Evolutionary conservation across 2,113 vertebrate species (phyloP).

Genomic region (Atherinomorus stipes): DNA sequence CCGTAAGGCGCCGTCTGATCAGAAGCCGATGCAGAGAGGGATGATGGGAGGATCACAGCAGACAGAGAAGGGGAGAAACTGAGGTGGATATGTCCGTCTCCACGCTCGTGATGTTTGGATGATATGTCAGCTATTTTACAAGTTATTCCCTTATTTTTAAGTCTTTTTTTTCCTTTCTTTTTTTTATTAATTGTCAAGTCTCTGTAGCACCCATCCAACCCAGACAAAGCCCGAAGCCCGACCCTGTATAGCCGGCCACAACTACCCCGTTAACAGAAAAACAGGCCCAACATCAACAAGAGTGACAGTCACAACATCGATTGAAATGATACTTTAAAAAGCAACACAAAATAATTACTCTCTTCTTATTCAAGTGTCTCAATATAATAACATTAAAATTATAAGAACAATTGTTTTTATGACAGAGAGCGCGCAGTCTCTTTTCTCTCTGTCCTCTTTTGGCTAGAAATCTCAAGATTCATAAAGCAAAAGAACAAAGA

Average conservation of each 20-base stretch:
- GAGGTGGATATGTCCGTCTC: conserved; percentile 54
- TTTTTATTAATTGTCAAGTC: conserved; percentile 52
- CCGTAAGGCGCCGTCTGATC: conserved; percentile 47
- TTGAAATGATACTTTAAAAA: conserved; percentile 79
- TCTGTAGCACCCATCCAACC: conserved; percentile 75
- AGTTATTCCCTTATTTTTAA: conserved; percentile 59
- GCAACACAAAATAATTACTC: conserved; percentile 78
- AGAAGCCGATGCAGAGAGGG: conserved; percentile 38
- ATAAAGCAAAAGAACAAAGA: conserved; percentile 49
- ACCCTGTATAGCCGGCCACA: conserved; percentile 64
- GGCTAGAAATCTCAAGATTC: conserved; percentile 77
- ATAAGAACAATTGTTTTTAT: conserved; percentile 74
- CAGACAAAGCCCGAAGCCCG: conserved; percentile 59
- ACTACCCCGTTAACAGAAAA: conserved; percentile 57
- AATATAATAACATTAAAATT: conserved; percentile 78
- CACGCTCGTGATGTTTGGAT: conserved; percentile 61
- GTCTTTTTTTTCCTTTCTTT: conserved; percentile 10
- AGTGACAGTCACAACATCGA: conserved; percentile 75
- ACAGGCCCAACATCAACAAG: conserved; percentile 70
- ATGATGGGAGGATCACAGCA: conserved; percentile 49
- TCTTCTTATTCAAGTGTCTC: conserved; percentile 82
- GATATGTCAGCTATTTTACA: conserved; percentile 81
- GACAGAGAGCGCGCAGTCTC: conserved; percentile 62
- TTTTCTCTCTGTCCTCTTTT: conserved; percentile 74
- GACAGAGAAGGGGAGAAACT: conserved; percentile 23